These are phyloP conservation scores for Conchocele bisecta DNA, from an alignment of 2,888 invertebrate genomes.

Conservation along the genomic window DNA sequence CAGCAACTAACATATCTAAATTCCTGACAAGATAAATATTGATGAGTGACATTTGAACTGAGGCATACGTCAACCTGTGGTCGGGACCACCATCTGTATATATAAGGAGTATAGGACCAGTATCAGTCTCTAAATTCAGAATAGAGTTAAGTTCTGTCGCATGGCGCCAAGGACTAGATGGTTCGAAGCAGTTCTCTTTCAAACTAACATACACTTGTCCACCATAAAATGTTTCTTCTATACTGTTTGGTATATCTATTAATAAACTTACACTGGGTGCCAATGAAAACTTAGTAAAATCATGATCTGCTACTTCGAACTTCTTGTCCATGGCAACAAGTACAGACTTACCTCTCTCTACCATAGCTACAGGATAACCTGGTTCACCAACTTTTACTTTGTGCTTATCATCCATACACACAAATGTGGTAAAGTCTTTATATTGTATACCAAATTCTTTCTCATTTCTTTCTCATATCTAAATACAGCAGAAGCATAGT, in stretches of 20 bases:
- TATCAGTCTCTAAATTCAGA: neutral
- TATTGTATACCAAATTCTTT: constrained; percentile 15
- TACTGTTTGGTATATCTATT: constrained; percentile 2
- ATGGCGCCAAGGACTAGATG: constrained; percentile 11
- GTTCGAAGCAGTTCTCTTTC: constrained; percentile 12
- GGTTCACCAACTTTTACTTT: constrained; percentile 21
- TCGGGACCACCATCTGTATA: constrained; percentile 18
- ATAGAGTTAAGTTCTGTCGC: neutral
- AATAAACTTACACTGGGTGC: constrained; percentile 9
- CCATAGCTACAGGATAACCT: constrained; percentile 12
- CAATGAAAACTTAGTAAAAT: constrained; percentile 21
- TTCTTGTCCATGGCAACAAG: constrained; percentile 8
- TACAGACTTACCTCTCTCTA: constrained; percentile 11
- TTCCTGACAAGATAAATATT: constrained; percentile 4
- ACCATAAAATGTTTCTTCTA: constrained; percentile 26
- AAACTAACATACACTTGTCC: constrained; percentile 7
- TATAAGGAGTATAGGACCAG: constrained; percentile 11
- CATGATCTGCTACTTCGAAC: constrained; percentile 16
- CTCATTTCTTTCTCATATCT: constrained; percentile 17
- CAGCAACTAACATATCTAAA: neutral
- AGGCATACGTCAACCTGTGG: constrained; percentile 14
- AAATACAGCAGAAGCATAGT: constrained; percentile 21
- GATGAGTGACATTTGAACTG: constrained; percentile 10
- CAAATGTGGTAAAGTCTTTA: neutral
- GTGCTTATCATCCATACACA: constrained; percentile 23